Evolutionary conservation across 2,797 vertebrate genomes (phyloP).

Genomic region (Scomberomorus guttatus): DNA sequence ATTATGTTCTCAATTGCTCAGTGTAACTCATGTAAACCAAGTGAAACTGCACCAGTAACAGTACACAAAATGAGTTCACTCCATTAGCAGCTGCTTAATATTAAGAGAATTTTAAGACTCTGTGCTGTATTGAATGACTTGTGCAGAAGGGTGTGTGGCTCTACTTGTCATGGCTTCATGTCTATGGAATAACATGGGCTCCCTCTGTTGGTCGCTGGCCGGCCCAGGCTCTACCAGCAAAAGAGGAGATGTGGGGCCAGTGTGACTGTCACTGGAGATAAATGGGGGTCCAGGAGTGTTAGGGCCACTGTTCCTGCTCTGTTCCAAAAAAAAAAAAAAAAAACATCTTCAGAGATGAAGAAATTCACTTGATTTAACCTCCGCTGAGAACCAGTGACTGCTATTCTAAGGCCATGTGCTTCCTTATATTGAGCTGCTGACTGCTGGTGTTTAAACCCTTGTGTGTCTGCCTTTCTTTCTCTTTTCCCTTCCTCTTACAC

Average conservation of each 20-base stretch:
- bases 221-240: background rate
- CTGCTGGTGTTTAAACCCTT: conserved; percentile 54
- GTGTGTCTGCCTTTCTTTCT: conserved; percentile 55
- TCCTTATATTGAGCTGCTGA: conserved; percentile 60
- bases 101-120: background rate
- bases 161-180: background rate
- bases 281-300: conserved; percentile 60
- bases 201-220: conserved; percentile 82
- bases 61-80: background rate
- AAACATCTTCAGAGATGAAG: conserved; percentile 64
- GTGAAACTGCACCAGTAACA: background rate
- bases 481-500: conserved; percentile 41
- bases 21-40: background rate
- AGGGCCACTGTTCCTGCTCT: conserved; percentile 36
- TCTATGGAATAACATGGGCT: conserved; percentile 78
- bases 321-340: conserved; percentile 15
- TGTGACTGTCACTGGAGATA: conserved; percentile 66
- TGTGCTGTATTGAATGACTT: conserved; percentile 6
- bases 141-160: background rate
- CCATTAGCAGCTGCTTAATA: background rate
- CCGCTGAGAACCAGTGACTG: conserved; percentile 56
- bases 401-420: conserved; percentile 55
- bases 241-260: conserved; percentile 19
- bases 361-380: conserved; percentile 73
- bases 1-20: background rate